Conservation (phyloP, 1,140 invertebrate species). For the Monomorium pharaonis region DNA sequence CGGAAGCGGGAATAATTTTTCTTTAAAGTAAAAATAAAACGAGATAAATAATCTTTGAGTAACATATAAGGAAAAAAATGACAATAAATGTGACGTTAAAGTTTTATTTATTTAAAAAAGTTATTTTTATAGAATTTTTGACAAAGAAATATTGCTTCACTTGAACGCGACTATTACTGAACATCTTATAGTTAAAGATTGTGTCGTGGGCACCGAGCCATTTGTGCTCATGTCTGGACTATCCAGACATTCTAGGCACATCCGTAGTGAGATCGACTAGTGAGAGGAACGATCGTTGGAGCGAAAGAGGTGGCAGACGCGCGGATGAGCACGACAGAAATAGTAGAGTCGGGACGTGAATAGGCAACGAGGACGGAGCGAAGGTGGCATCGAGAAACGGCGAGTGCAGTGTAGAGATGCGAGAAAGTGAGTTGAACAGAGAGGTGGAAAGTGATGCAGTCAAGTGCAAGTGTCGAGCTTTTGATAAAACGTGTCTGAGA, state of each 20-base stretch:
- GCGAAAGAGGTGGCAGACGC: slow-evolving; percentile 26
- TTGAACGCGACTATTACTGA: neutral
- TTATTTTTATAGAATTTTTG: neutral
- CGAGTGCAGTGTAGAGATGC: neutral
- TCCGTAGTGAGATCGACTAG: slow-evolving; percentile 27
- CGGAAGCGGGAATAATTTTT: neutral
- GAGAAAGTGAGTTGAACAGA: slow-evolving; percentile 44
- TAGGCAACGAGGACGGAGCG: slow-evolving; percentile 52
- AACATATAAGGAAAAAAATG: neutral
- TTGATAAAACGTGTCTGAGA: slow-evolving; percentile 22
- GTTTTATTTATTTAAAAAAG: neutral
- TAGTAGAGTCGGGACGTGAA: slow-evolving; percentile 41
- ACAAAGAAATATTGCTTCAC: neutral
- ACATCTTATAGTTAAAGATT: slow-evolving; percentile 11
- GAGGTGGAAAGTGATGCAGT: neutral
- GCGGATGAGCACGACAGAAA: slow-evolving; percentile 39
- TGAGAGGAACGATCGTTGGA: slow-evolving; percentile 41
- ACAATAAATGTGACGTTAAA: neutral
- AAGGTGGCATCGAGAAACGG: neutral
- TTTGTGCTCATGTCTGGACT: slow-evolving; percentile 8
- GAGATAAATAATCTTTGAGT: neutral
- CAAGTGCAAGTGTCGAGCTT: slow-evolving; percentile 36
- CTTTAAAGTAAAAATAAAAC: neutral
- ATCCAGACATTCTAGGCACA: slow-evolving; percentile 17
- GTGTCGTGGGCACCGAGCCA: neutral